Evolutionary conservation across 1,140 invertebrate genomes (phyloP).

Genomic region (Lordiphosa collinella): DNA sequence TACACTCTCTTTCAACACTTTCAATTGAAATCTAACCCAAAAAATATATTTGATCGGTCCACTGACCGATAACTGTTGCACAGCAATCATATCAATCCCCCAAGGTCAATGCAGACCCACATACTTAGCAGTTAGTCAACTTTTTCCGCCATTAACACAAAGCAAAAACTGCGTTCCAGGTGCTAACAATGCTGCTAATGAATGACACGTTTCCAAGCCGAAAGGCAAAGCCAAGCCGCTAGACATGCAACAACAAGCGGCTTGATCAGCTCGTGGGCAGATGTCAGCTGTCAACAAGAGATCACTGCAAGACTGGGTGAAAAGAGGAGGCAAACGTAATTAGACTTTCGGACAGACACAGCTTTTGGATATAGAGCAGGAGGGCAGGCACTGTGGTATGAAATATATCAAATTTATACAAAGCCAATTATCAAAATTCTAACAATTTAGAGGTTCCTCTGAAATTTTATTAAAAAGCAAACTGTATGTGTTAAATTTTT

Average conservation of each 20-base stretch:
- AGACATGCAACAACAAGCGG: constrained; percentile 37
- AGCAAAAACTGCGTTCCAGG: constrained; percentile 32
- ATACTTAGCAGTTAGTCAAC: constrained; percentile 6
- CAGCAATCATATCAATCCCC: not conserved
- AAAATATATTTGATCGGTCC: too few species aligned
- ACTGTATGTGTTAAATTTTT: too few species aligned
- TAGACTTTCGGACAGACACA: too few species aligned
- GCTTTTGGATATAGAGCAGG: too few species aligned
- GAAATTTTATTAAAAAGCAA: too few species aligned
- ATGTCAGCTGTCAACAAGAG: constrained; percentile 41
- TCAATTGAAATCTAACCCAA: not conserved
- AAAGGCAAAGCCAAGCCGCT: constrained; percentile 45
- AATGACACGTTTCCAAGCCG: constrained; percentile 56
- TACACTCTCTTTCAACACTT: constrained; percentile 9
- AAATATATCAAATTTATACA: too few species aligned
- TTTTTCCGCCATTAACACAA: constrained; percentile 56
- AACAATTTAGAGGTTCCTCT: too few species aligned
- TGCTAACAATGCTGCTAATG: constrained; percentile 65
- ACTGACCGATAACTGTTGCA: too few species aligned
- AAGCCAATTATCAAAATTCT: too few species aligned
- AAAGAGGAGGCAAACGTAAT: not conserved
- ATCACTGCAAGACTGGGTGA: not conserved
- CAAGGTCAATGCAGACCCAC: not conserved
- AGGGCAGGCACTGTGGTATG: too few species aligned
- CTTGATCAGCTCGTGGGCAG: constrained; percentile 59